phyloP scores from a whole-genome alignment of 2,888 invertebrate genomes.

The Eupithecia insigniata region DNA sequence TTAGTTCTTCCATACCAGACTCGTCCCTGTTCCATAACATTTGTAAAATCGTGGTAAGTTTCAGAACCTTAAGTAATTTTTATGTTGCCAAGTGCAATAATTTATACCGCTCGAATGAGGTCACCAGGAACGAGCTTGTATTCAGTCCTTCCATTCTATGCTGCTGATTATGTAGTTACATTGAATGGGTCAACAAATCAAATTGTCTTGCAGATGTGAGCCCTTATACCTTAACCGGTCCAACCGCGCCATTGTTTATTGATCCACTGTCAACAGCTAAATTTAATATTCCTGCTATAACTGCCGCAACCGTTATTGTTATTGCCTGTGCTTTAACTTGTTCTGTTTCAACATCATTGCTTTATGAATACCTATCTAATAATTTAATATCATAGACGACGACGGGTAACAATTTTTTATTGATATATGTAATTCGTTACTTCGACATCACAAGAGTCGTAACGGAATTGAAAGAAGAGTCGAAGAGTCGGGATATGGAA shows the following conservation, averaged over 20 bases:
- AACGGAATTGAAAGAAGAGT: constrained; percentile 4
- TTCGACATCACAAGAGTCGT: background rate
- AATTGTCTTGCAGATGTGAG: constrained; percentile 36
- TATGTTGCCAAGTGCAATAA: background rate
- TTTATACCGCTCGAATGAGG: constrained; percentile 23
- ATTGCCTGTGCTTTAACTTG: constrained; percentile 34
- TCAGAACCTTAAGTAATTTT: background rate
- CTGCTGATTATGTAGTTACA: constrained; percentile 34
- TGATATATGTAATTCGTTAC: background rate
- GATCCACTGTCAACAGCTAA: constrained; percentile 44
- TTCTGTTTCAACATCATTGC: constrained; percentile 33
- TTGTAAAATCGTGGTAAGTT: background rate
- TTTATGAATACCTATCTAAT: constrained; percentile 3
- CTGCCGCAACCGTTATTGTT: constrained; percentile 48
- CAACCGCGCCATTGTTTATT: constrained; percentile 47
- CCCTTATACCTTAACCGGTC: constrained; percentile 39
- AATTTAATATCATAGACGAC: background rate
- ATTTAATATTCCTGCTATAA: constrained; percentile 51
- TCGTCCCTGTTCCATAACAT: no score
- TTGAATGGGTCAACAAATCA: constrained; percentile 45
- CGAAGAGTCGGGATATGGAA: constrained; percentile 17
- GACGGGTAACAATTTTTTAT: background rate
- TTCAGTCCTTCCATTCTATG: constrained; percentile 27
- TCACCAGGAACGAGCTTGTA: constrained; percentile 28
- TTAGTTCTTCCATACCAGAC: background rate